Conservation (phyloP, 2,888 invertebrate genomes). For the Elmis aenea region DNA sequence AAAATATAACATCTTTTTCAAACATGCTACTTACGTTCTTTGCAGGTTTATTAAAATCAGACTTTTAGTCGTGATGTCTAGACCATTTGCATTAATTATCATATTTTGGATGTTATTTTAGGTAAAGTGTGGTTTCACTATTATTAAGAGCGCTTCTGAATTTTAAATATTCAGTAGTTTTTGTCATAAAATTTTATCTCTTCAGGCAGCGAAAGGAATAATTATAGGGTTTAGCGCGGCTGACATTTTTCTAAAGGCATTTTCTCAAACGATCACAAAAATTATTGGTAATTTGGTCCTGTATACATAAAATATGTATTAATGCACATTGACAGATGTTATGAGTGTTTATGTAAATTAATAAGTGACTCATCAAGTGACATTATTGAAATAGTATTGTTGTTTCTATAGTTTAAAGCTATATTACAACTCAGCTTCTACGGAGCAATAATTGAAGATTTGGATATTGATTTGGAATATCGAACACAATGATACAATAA, state of each 20-base stretch:
- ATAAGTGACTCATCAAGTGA: too few relatives aligned
- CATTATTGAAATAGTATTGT: too few relatives aligned
- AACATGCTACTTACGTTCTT: constrained; percentile 11
- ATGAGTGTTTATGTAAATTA: too few relatives aligned
- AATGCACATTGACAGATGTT: too few relatives aligned
- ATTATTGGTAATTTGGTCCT: too few relatives aligned
- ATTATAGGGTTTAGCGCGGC: constrained; percentile 10
- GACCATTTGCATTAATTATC: constrained; percentile 20
- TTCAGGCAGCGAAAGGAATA: constrained; percentile 6
- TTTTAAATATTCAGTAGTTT: constrained; percentile 14
- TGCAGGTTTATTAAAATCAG: constrained; percentile 18
- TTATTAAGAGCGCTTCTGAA: constrained; percentile 22
- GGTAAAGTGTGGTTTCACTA: constrained; percentile 19
- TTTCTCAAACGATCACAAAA: too few relatives aligned
- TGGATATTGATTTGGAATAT: too few relatives aligned
- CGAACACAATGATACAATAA: too few relatives aligned
- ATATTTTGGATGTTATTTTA: constrained; percentile 22
- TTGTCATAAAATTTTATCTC: constrained; percentile 6
- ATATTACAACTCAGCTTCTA: too few relatives aligned
- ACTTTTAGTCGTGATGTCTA: constrained; percentile 10
- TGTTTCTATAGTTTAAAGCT: too few relatives aligned
- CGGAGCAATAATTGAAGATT: too few relatives aligned
- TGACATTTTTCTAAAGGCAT: constrained; percentile 2
- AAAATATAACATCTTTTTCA: constrained; percentile 17
- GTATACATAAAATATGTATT: too few relatives aligned